Evolutionary conservation across 2,888 invertebrate species (phyloP).

Genomic region (Azorinus chamasolen): DNA sequence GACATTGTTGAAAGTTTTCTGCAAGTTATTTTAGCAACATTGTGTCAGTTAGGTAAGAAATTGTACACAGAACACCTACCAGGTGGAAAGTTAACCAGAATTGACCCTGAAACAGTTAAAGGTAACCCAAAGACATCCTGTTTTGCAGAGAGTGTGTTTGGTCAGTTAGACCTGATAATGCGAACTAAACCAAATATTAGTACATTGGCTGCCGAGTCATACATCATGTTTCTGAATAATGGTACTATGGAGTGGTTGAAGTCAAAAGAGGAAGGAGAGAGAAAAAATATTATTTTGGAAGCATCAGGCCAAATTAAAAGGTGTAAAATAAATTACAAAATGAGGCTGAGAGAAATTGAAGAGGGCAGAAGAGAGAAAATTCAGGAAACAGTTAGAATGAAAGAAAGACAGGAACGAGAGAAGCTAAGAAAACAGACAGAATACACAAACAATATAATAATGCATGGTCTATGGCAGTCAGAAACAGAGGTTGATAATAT

Average conservation of each 20-base stretch:
- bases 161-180: conserved; percentile 14
- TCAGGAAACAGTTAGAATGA: conserved; percentile 2
- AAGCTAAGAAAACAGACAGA: conserved; percentile 13
- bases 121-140: conserved; percentile 13
- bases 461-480: conserved; percentile 23
- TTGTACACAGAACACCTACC: conserved; percentile 24
- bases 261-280: background rate
- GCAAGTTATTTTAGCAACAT: conserved; percentile 23
- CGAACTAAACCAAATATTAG: conserved; percentile 36
- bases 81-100: conserved; percentile 7
- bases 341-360: background rate
- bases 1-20: conserved; percentile 16
- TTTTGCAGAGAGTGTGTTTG: conserved; percentile 26
- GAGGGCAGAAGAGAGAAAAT: conserved; percentile 3
- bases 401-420: conserved; percentile 9
- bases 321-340: background rate
- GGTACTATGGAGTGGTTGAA: conserved; percentile 26
- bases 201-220: conserved; percentile 35
- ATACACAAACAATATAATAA: conserved; percentile 8
- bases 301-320: background rate
- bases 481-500: conserved; percentile 18
- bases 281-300: background rate
- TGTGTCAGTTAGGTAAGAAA: conserved; percentile 1
- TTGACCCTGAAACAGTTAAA: background rate
- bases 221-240: conserved; percentile 36